These are phyloP conservation scores for Neotragus moschatus DNA, from an alignment of 2,113 vertebrate genomes.

Conservation along the genomic window DNA sequence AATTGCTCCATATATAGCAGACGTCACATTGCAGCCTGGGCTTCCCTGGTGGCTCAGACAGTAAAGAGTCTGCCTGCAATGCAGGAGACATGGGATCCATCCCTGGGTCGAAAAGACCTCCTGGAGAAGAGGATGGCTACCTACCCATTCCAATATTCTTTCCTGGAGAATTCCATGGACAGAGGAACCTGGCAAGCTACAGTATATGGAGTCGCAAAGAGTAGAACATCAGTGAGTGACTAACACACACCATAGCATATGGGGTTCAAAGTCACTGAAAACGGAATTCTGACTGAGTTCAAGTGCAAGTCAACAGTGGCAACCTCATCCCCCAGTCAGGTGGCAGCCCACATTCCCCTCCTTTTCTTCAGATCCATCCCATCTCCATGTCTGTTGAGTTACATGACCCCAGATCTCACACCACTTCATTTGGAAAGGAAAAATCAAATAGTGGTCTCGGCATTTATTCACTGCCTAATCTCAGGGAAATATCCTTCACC, in stretches of 20 bases:
- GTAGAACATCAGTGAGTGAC: background rate
- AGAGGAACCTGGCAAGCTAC: background rate
- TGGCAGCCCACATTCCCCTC: fast-evolving
- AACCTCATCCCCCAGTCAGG: fast-evolving
- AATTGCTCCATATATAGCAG: too few species aligned
- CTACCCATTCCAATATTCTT: background rate
- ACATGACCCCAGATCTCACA: fast-evolving
- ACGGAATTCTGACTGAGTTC: background rate
- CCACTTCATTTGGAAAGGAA: background rate
- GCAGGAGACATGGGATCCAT: background rate
- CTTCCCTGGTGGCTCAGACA: background rate
- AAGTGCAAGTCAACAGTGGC: background rate
- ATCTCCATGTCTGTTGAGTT: background rate
- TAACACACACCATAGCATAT: background rate
- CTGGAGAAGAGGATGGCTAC: background rate
- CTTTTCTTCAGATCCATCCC: background rate
- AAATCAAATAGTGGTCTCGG: background rate
- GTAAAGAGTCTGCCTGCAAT: background rate
- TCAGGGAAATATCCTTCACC: background rate
- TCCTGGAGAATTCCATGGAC: background rate
- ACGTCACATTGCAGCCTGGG: background rate
- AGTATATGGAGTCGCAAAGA: background rate
- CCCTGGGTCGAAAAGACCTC: background rate
- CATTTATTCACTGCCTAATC: background rate
- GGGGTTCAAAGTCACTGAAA: background rate